phyloP scores from a whole-genome alignment of 2,888 invertebrate genomes.

The Rhimphoctona megacephalus region DNA sequence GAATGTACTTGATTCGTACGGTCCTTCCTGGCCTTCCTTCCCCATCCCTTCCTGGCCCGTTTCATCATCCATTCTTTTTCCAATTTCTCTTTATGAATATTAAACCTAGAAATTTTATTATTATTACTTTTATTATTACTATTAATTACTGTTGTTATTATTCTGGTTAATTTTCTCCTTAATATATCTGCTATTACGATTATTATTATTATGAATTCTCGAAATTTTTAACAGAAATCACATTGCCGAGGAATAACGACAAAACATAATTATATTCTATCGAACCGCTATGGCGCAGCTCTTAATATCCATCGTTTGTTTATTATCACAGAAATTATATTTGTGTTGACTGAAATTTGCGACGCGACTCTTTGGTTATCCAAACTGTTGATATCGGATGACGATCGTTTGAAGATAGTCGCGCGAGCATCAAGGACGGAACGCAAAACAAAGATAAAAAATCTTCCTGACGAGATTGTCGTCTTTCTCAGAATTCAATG shows the following conservation, averaged over 20 bases:
- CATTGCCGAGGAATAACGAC: not conserved
- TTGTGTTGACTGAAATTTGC: not conserved
- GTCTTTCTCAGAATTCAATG: not conserved
- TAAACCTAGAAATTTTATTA: not conserved
- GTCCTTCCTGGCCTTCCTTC: not conserved
- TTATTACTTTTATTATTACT: not conserved
- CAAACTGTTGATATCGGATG: not conserved
- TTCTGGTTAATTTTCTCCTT: not conserved
- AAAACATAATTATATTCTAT: not conserved
- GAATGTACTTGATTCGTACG: not conserved
- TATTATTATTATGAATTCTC: slow-evolving; percentile 8
- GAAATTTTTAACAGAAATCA: not conserved
- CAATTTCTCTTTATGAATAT: not conserved
- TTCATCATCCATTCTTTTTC: slow-evolving; percentile 4
- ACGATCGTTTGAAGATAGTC: not conserved
- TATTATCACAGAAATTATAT: not conserved
- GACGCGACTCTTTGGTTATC: not conserved
- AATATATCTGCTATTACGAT: not conserved
- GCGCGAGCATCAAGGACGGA: not conserved
- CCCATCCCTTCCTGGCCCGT: not conserved
- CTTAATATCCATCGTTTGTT: not conserved
- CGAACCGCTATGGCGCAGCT: not conserved
- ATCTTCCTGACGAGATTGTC: not conserved
- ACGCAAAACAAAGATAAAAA: not conserved
- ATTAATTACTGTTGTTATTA: not conserved